Base-by-base conservation (phyloP, 2,797 vertebrate species). In the Lepidocolaptes lacrymiger region DNA sequence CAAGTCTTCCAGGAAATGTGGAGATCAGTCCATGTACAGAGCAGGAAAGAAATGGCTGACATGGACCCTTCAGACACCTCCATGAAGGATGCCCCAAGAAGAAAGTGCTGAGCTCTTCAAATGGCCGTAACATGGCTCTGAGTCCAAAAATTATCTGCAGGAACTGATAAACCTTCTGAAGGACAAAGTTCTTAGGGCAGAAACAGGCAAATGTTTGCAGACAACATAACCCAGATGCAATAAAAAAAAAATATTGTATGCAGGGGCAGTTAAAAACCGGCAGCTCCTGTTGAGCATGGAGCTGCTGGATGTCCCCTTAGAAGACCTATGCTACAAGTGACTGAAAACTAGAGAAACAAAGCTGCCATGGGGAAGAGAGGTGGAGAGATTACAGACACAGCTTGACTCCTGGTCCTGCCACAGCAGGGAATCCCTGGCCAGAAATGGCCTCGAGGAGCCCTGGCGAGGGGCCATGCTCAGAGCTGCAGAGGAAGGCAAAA, bases 321-420 rank as follows among this genome's bases (percentile, higher is more conserved):
- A 76, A 77, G 85, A 71, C 34, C 48, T 77, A 1, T 5, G 8
- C 34, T 74, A 26, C 37, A 49, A 46, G 59, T 79, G 75, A 46
- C 75, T 52, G 63, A 93, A 71, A 80, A 24, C 41, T 61, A 23
- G 68, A 49, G 69, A 94, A 93, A 82, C 71, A 94, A 82, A 85
- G 34, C 67, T 89, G 67, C 67, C 4, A 2, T 32, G 10, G 44
- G n/a, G 56, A 48, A 26, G 36, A 51, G 82, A 80, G 59, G 51
- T 2, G 14, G 68, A 85, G 56, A 56, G 61, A 41, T 71, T 17
- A 32, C 1, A 19, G 54, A 3, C 52, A 43, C 72, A 85, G 64
- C 59, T 52, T 75, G 81, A 56, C 27, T 73, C 52, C 48, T 52
- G 55, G 7, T 32, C 44, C 34, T 67, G 63, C 74, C 32, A 12